phyloP scores from a whole-genome alignment of 2,888 invertebrate species.

The Drosophila quinaria region DNA sequence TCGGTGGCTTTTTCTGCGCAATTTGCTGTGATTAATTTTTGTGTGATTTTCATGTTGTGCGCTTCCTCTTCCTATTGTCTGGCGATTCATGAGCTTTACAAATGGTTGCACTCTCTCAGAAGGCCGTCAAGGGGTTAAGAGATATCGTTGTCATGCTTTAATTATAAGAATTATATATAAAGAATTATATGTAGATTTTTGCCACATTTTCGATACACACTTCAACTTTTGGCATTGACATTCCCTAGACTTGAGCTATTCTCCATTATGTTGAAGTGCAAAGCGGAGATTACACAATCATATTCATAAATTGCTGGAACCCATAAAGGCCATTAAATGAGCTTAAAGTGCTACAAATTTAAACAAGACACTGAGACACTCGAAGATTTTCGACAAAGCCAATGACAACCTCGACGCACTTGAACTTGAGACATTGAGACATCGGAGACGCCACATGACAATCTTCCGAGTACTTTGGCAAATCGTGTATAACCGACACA shows the following conservation, averaged over 20 bases:
- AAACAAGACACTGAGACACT: conserved; percentile 18
- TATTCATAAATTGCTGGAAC: conserved; percentile 35
- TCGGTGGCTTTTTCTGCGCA: conserved; percentile 76
- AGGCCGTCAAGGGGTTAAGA: conserved; percentile 40
- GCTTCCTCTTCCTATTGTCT: conserved; percentile 39
- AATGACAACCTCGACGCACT: conserved; percentile 63
- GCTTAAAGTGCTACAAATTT: conserved; percentile 60
- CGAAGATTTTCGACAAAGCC: conserved; percentile 52
- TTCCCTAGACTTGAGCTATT: conserved; percentile 39
- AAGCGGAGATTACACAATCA: conserved; percentile 33
- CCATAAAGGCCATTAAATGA: conserved; percentile 61
- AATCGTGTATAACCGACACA: conserved; percentile 71
- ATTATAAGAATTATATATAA: conserved; percentile 1
- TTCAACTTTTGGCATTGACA: conserved; percentile 62
- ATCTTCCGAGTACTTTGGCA: conserved; percentile 38
- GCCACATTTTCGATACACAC: conserved; percentile 2
- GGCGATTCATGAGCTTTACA: conserved; percentile 62
- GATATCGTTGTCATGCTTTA: conserved; percentile 23
- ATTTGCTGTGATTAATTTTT: conserved; percentile 80
- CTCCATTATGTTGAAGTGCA: conserved; percentile 26
- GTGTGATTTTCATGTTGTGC: conserved; percentile 58
- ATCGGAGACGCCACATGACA: conserved; percentile 46
- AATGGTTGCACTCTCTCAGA: conserved; percentile 52
- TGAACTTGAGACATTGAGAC: conserved; percentile 72
- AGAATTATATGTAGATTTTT: not conserved